Base-by-base conservation (phyloP, 2,888 invertebrate species). In the Onthophagus sagittarius region DNA sequence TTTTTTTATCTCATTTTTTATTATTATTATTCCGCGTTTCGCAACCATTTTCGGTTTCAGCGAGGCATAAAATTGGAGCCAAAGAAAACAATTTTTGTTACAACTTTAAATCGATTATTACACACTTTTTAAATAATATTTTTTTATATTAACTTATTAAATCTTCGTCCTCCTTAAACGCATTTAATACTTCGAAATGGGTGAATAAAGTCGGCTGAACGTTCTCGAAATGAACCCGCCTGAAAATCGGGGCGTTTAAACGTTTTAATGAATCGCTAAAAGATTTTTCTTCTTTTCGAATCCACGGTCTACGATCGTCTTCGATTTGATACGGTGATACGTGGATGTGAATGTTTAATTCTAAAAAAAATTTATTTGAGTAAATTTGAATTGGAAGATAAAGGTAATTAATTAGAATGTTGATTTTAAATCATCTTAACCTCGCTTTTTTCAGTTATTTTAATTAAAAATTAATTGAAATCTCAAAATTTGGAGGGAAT, bases 271-370 rank as follows among this genome's bases (percentile, higher is more conserved):
- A 86, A 31, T 90, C 88, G 0, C 91, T 90, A 86, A 97, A 97
- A 0, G 88, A 86, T 79, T 90, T 90, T 84, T 96, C 94, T 85
- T 97, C 96, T 77, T 91, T 89, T 11, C 92, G 90, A 81, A 97
- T 94, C 94, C 95, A 96, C 6, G 93, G 93, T 72, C 96, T 88
- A 32, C 90, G 88, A 75, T 91, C 90, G 83, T 96, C 95, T 77
- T 89, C 88, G 72, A 96, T 91, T 86, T 97, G 96, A 86, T 96
- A 96, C n/a, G 96, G 96, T 63, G 95, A 94, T 73, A 97, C 94
- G 85, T 96, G 95, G 62, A 95, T 89, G 81, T 90, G 90, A 72
- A 95, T 87, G 77, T 89, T 88, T 79, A 94, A 90, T 71, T 89
- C 93, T 93, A 77, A 67, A 75, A 73, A 70, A 62, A 72, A 62